Conservation (phyloP, 2,113 vertebrate species). For the Lagopus leucura region DNA sequence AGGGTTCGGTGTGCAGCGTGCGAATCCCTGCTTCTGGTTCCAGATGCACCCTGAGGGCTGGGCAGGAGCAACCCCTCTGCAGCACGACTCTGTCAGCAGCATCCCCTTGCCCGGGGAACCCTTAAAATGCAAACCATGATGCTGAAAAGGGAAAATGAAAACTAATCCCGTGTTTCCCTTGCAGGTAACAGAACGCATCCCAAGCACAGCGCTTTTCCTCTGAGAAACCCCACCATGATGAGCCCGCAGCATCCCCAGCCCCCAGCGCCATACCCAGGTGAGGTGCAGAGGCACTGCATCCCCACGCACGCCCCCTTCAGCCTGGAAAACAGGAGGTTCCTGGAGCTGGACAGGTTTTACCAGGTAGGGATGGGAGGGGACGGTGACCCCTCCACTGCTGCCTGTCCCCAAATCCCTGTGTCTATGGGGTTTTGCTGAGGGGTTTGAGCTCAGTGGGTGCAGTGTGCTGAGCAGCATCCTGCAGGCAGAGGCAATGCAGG, state of each 20-base stretch:
- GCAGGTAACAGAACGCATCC: conserved; percentile 74
- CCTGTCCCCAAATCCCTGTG: background rate
- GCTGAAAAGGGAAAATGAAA: background rate
- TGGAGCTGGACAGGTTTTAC: conserved; percentile 65
- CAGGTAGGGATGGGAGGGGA: conserved; percentile 37
- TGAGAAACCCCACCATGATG: conserved; percentile 65
- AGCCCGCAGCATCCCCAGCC: conserved; percentile 34
- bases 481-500: background rate
- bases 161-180: background rate
- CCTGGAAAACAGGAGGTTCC: conserved; percentile 51
- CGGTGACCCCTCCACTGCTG: background rate
- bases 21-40: accelerated
- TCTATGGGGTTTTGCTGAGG: background rate
- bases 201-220: conserved; percentile 28
- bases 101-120: background rate
- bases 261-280: background rate
- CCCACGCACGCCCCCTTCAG: conserved; percentile 60
- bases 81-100: background rate
- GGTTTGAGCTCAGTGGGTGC: background rate
- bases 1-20: background rate
- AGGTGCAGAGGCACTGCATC: background rate
- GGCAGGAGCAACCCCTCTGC: background rate
- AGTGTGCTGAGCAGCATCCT: background rate
- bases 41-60: background rate
- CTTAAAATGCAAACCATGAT: background rate